Evolutionary conservation across 37 sponge, comb jelly and placozoan species (phyloP), one percentile per base, ranked within the genome.

Genomic region (Cliona cf. orientalis): DNA sequence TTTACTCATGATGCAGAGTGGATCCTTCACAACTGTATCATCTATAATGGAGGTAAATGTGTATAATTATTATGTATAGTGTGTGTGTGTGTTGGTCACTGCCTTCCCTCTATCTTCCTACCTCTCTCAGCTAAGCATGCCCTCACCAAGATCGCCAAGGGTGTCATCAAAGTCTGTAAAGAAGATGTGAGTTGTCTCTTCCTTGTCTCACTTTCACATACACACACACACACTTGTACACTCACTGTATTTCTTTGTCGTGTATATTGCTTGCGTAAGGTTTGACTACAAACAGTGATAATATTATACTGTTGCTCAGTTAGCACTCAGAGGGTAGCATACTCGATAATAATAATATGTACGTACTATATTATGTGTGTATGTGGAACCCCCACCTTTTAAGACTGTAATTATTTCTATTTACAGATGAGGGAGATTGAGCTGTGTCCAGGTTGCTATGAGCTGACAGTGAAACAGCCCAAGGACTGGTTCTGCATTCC

Each of bases 11-110:
- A 98, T 61, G 86, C 91, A 4, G 90, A 95, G 56, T 98, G 98
- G 98, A 93, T 98, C n/a, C 90, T 93, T 0, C 98, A 98, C 85
- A 98, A 98, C 79, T 98, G 98, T 42, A 95, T 95, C 63, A 98
- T 98, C 60, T 98, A 92, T 67, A 98, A 98, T 83, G 98, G 98
- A 89, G 92, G 97, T 97, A 71, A 29, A 1, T 25, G 59, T 59
- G 6, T 35, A 1, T 9, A 77, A 29, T 43, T 19, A 32, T 29
- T 22, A 12, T 72, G n/a, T 42, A 66, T 21, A 36, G 37, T 36
- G 67, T 32, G 4, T 6, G 29, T 4, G 37, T 35, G 3, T 35
- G 34, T 32, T n/a, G n/a, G n/a, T n/a, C n/a, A n/a, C n/a, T n/a
- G 42, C 17, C 37, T 73, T 21, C 34, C 34, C 49, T 12, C 37